A percentile compares a stretch with the other conserved stretches of the same genome.
These are phyloP conservation scores for Hassar affinis DNA, from an alignment of 2,113 vertebrate genomes.

Conservation along the genomic window DNA sequence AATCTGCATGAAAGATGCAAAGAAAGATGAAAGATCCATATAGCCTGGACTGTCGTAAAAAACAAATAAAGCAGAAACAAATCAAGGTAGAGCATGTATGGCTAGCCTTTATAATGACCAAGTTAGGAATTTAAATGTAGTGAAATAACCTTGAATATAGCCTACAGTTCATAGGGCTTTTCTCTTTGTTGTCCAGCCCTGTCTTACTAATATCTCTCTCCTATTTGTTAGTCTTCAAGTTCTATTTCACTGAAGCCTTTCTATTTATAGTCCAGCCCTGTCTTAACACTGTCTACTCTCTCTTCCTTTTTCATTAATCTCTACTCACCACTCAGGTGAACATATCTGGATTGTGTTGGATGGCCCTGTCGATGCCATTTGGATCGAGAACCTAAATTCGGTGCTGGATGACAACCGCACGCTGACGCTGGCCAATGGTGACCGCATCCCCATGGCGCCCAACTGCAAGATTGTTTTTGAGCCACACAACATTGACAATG, in stretches of 20 bases:
- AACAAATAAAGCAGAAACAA: no score
- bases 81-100: no score
- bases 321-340: slow-evolving; percentile 74
- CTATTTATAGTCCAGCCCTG: not conserved
- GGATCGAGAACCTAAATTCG: slow-evolving; percentile 98
- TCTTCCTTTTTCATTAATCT: not conserved
- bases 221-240: not conserved
- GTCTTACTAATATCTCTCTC: no score
- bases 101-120: no score
- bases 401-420: slow-evolving; percentile 96
- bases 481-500: slow-evolving; percentile 96
- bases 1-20: no score
- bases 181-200: not conserved
- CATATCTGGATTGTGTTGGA: slow-evolving; percentile 97
- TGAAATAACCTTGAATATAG: no score
- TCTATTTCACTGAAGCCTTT: not conserved
- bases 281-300: not conserved
- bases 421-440: slow-evolving; percentile 91
- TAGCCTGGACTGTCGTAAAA: no score
- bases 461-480: slow-evolving; percentile 96
- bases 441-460: slow-evolving; percentile 94
- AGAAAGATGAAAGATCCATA: no score
- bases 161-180: not conserved
- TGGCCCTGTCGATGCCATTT: slow-evolving; percentile 96
- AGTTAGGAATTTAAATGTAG: no score